Evolutionary conservation across 2,888 invertebrate genomes (phyloP), one percentile per base, ranked within the genome.

Genomic region (Eurois occulta): DNA sequence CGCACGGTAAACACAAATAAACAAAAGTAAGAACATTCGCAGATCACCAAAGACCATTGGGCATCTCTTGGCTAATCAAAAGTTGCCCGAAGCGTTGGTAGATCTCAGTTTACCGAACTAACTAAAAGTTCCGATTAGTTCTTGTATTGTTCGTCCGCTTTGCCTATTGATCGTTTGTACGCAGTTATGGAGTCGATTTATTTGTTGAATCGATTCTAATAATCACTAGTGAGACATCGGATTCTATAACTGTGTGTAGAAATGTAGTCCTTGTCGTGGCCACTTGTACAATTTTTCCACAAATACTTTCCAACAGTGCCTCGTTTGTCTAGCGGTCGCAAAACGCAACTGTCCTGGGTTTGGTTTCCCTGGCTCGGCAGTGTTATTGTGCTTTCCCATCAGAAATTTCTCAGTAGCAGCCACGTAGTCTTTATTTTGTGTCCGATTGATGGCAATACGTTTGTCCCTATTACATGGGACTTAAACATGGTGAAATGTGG

Each of bases 101-200:
- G 89, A 90, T 90, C 86, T 87, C 88, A 88, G 87, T 92, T 90
- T 88, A 80, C 88, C 84, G 75, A 93, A 93, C 92, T 92, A 92
- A 92, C 92, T 92, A 91, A 91, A 93, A 93, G 87, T 93, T 93
- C 80, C 90, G 90, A 93, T 93, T 93, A 94, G 92, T 93, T 92
- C 86, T 88, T 90, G 90, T 91, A 92, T 93, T 91, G 92, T 91
- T 91, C 81, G 75, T 80, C 73, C 75, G 88, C 78, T 88, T 88
- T 88, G 84, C 85, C 74, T 88, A 85, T 77, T 83, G 88, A 87
- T 89, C 82, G 82, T 87, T 79, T 81, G 76, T 69, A 73, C 62
- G 69, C 65, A 74, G 67, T 75, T 82, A 73, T 78, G 41, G 70
- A 70, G 32, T 52, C 72, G 78, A 83, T 88, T 73, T 81, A 64